These are phyloP conservation scores for Macaca fascicularis DNA, from an alignment of 2,113 vertebrate species.

Conservation along the genomic window DNA sequence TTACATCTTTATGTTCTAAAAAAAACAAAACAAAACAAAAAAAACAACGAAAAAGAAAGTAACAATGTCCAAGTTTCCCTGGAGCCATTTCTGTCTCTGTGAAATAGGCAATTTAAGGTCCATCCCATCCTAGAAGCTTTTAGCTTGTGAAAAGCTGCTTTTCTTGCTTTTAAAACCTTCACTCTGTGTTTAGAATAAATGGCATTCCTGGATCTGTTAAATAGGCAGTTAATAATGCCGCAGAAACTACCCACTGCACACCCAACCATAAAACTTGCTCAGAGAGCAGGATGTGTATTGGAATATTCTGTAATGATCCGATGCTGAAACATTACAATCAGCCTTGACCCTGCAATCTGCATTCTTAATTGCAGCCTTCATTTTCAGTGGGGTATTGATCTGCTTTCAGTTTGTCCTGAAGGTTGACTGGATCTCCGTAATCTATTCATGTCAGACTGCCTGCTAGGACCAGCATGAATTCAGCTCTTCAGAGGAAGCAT, in stretches of 20 bases:
- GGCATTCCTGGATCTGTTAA: constrained; percentile 68
- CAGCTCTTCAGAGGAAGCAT: not conserved
- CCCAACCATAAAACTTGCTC: constrained; percentile 28
- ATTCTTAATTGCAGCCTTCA: constrained; percentile 47
- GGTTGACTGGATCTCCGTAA: constrained; percentile 9
- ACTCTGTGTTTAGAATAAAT: constrained; percentile 69
- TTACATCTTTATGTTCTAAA: constrained; percentile 48
- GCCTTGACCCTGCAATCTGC: constrained; percentile 33
- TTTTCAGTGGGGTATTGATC: constrained; percentile 30
- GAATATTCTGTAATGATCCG: constrained; percentile 4
- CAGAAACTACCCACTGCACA: constrained; percentile 32
- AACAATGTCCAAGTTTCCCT: constrained; percentile 31
- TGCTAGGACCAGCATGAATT: not conserved
- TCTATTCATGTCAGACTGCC: not conserved
- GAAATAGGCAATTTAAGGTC: constrained; percentile 70
- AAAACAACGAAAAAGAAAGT: not conserved
- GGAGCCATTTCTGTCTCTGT: constrained; percentile 64
- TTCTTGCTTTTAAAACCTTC: constrained; percentile 64
- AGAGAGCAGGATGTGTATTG: not conserved
- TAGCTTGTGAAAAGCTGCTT: constrained; percentile 68
- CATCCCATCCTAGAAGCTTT: constrained; percentile 63
- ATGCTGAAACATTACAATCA: not conserved
- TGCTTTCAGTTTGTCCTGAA: constrained; percentile 20
- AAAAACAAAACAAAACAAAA: not conserved
- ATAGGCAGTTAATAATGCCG: constrained; percentile 64